Percentiles rank a stretch among this genome's conserved stretches.
These are phyloP conservation scores for Ecdyonurus torrentis DNA, from an alignment of 2,888 invertebrate species.

Conservation along the genomic window DNA sequence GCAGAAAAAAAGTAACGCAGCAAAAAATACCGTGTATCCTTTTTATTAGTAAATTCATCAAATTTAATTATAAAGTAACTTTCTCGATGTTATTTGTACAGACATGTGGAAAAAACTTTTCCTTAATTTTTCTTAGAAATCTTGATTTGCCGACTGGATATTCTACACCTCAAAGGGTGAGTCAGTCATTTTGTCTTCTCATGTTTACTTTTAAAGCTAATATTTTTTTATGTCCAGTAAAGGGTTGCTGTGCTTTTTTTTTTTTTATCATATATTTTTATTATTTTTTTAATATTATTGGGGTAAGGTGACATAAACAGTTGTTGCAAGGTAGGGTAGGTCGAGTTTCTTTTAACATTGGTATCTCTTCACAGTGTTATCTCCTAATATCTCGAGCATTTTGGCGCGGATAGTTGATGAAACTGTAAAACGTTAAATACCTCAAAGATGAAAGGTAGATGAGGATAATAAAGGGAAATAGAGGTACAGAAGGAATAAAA, in stretches of 20 bases:
- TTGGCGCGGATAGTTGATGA: too few species aligned
- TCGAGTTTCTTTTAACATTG: background rate
- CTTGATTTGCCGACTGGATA: background rate
- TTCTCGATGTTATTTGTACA: background rate
- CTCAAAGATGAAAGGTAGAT: too few species aligned
- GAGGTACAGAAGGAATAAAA: background rate
- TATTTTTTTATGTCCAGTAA: background rate
- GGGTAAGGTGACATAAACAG: too few species aligned
- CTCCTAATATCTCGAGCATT: background rate
- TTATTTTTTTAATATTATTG: too few species aligned
- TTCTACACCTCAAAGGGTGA: constrained; percentile 1
- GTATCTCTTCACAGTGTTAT: background rate
- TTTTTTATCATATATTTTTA: background rate
- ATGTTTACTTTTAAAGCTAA: background rate
- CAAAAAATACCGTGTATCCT: background rate
- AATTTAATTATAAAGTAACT: too few species aligned
- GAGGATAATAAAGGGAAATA: background rate
- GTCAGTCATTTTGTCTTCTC: background rate
- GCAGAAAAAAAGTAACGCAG: background rate
- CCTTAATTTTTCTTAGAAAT: background rate
- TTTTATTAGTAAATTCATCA: background rate
- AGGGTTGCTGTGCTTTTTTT: background rate
- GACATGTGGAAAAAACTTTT: background rate
- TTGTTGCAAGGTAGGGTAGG: too few species aligned
- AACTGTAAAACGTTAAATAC: too few species aligned